phyloP scores from a whole-genome alignment of 2,113 vertebrate species.

The Pseudorasbora parva region DNA sequence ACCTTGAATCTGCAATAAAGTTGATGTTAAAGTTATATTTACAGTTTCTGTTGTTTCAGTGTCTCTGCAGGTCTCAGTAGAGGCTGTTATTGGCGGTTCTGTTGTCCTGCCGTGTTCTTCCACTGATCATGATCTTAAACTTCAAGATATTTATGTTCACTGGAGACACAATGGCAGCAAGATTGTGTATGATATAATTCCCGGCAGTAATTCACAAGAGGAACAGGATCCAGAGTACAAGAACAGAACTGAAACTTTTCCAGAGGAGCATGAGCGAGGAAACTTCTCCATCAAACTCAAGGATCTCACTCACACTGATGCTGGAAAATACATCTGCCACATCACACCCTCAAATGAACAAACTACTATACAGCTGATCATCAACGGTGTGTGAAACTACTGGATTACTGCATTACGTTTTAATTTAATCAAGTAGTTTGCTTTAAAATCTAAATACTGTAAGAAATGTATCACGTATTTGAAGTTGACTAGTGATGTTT shows the following conservation, averaged over 20 bases:
- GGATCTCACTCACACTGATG: not conserved
- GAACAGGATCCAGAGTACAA: not conserved
- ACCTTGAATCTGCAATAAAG: no score
- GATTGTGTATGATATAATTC: not conserved
- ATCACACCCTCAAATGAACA: not conserved
- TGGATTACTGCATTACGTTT: not conserved
- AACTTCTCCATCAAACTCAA: constrained; percentile 33
- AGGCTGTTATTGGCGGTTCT: not conserved
- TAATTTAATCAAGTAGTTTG: not conserved
- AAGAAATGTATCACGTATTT: no score
- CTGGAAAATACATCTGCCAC: not conserved
- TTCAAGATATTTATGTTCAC: no score
- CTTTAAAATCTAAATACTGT: no score
- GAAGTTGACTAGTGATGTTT: no score
- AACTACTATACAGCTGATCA: accelerated
- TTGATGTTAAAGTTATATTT: no score
- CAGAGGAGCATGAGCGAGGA: not conserved
- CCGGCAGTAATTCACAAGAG: no score
- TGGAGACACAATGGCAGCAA: not conserved
- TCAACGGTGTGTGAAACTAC: not conserved
- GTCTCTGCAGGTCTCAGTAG: not conserved
- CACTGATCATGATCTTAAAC: no score
- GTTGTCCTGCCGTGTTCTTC: not conserved
- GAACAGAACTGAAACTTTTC: not conserved
- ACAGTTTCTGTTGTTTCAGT: not conserved